Percentiles rank a stretch among this genome's conserved stretches.
These are phyloP conservation scores for Pardalotus punctatus DNA, from an alignment of 2,113 vertebrate species.

Conservation along the genomic window DNA sequence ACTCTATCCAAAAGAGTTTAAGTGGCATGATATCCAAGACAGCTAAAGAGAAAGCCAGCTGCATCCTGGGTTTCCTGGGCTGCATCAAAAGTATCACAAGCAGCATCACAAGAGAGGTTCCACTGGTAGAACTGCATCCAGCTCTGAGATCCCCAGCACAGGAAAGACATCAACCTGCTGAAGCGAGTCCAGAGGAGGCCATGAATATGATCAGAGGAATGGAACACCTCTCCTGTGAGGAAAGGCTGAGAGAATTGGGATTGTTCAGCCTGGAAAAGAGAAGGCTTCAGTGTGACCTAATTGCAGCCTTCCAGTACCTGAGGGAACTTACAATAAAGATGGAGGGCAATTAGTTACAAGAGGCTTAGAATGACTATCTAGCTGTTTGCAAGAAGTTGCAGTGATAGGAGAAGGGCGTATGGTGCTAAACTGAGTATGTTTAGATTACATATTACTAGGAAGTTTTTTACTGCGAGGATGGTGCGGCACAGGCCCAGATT, in stretches of 20 bases:
- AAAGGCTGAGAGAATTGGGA: background rate
- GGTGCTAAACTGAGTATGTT: background rate
- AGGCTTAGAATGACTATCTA: background rate
- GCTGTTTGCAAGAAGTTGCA: background rate
- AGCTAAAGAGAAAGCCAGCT: background rate
- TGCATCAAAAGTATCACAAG: background rate
- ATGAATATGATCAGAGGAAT: background rate
- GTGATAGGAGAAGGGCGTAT: background rate
- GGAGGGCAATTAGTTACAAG: background rate
- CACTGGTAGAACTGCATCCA: background rate
- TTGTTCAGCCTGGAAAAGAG: background rate
- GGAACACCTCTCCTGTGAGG: background rate
- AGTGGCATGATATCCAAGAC: background rate
- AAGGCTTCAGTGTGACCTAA: background rate
- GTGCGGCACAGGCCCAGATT: background rate
- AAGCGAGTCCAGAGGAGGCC: background rate
- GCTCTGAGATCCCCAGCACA: background rate
- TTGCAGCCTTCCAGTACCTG: background rate
- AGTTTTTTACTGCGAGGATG: background rate
- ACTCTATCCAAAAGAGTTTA: background rate
- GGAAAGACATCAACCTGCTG: background rate
- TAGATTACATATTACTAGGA: background rate
- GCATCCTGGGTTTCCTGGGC: background rate
- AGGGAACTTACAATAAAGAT: background rate
- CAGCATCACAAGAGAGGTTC: background rate